Evolutionary conservation across 2,888 invertebrate genomes (phyloP).

Genomic region (Julus scandinavius): DNA sequence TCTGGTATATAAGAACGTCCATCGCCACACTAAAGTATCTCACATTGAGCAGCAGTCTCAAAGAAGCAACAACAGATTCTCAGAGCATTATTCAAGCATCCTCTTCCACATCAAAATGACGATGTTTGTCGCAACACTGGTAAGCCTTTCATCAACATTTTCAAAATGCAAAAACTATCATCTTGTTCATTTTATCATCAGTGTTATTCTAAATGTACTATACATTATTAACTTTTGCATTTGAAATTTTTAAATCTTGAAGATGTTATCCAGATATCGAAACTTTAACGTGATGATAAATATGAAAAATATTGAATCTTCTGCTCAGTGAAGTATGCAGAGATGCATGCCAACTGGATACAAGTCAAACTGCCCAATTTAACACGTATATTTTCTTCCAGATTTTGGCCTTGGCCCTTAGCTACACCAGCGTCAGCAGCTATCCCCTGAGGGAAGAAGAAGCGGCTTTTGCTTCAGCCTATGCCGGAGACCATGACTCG

Average conservation of each 20-base stretch:
- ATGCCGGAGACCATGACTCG: slow-evolving; percentile 7
- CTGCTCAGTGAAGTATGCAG: not conserved
- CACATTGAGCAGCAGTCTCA: slow-evolving; percentile 17
- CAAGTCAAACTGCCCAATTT: not conserved
- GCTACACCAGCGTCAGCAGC: not conserved
- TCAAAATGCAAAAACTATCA: no score
- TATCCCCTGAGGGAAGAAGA: not conserved
- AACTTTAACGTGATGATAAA: no score
- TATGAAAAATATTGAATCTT: no score
- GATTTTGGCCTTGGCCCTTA: slow-evolving; percentile 23
- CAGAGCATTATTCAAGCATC: not conserved
- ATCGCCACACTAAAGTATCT: not conserved
- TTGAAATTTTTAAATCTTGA: not conserved
- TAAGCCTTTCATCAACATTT: not conserved
- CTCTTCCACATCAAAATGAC: not conserved
- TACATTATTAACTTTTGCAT: no score
- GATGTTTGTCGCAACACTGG: not conserved
- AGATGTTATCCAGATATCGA: not conserved
- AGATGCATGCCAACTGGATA: not conserved
- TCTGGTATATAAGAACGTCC: slow-evolving; percentile 13
- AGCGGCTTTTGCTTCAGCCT: not conserved
- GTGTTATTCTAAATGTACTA: no score
- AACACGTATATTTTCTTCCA: not conserved
- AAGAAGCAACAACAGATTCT: not conserved
- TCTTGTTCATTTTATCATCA: no score